Evolutionary conservation across 2,113 vertebrate genomes (phyloP).

Genomic region (Anseranas semipalmata): DNA sequence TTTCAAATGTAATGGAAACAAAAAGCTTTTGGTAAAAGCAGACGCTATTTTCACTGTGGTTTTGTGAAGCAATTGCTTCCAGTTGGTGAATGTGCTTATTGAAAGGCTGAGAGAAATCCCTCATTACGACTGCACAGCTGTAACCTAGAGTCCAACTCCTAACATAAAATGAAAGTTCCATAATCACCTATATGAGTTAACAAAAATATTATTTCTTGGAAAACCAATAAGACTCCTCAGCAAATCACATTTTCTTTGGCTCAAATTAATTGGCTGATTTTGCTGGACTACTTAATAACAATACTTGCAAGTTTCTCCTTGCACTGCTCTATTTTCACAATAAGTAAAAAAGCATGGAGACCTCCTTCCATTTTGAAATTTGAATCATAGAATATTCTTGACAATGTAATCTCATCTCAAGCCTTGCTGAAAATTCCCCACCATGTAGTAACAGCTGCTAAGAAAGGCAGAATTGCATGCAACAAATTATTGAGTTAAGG

Average conservation of each 20-base stretch:
- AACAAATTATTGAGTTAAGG: conserved; percentile 10
- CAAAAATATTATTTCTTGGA: conserved; percentile 65
- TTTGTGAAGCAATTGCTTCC: conserved; percentile 71
- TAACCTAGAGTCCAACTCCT: conserved; percentile 41
- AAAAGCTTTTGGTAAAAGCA: conserved; percentile 61
- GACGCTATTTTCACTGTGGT: conserved; percentile 50
- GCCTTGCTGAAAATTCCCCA: background rate
- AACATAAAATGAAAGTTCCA: conserved; percentile 17
- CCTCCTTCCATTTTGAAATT: conserved; percentile 9
- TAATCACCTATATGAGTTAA: conserved; percentile 47
- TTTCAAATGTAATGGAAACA: conserved; percentile 50
- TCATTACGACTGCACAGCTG: conserved; percentile 44
- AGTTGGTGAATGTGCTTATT: conserved; percentile 65
- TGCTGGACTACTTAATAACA: conserved; percentile 47
- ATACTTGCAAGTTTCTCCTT: conserved; percentile 18
- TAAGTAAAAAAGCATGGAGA: conserved; percentile 11
- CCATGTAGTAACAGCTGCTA: conserved; percentile 18
- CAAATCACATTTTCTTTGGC: conserved; percentile 57
- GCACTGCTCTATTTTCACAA: conserved; percentile 23
- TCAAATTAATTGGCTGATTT: conserved; percentile 37
- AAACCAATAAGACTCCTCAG: conserved; percentile 43
- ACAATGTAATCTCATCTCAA: conserved; percentile 17
- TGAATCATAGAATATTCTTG: conserved; percentile 29
- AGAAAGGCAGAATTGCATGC: conserved; percentile 2
- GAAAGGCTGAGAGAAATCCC: conserved; percentile 52